Evolutionary conservation across 92 coral and sea anemone species (phyloP), one percentile per base, ranked within the genome.

Genomic region (Hydrozoanthus gracilis): DNA sequence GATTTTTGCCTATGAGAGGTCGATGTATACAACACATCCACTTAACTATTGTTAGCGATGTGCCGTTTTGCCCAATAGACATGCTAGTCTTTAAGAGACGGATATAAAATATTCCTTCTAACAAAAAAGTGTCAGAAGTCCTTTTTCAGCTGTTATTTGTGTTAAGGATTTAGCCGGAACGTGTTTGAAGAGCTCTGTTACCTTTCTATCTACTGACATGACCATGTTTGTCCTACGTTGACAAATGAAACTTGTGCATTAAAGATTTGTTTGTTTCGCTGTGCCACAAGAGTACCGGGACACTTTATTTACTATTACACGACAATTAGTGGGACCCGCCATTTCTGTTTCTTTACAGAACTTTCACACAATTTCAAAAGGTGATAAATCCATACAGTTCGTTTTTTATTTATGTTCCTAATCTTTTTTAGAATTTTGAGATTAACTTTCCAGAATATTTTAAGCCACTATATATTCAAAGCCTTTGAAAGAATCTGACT

Each of bases 111-210:
- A 27, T 27, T 27, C 39, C 39, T 27, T 27, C 39, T 2, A 27
- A 27, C 2, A 27, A 0, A 27, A 27, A 27, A 27, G 39, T 72
- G 77, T 15, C 77, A 72, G 20, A 76, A 76, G 44, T 76, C 82
- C 82, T 52, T 76, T 76, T 51, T 76, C 67, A 76, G 20, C 45
- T 76, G 47, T 44, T 39, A 76, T 76, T n/a, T 52, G 66, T 52
- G 65, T 76, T 76, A 58, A 54, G 60, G 27, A 10, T 20, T 76
- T 76, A 76, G 66, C 14, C 66, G 46, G 18, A 76, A 39, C 20
- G 5, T 76, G 82, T 76, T 76, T 76, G 66, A 6, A 76, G 82
- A 76, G 8, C 7, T 44, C 55, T 76, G 82, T 52, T 76, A 76
- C 66, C 48, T 76, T 44, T 12, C 49, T 52, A 0, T 54, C 65